Percentiles rank a stretch among this genome's conserved stretches.
Conservation (phyloP, 1,140 invertebrate genomes). For the Marisa cornuarietis region DNA sequence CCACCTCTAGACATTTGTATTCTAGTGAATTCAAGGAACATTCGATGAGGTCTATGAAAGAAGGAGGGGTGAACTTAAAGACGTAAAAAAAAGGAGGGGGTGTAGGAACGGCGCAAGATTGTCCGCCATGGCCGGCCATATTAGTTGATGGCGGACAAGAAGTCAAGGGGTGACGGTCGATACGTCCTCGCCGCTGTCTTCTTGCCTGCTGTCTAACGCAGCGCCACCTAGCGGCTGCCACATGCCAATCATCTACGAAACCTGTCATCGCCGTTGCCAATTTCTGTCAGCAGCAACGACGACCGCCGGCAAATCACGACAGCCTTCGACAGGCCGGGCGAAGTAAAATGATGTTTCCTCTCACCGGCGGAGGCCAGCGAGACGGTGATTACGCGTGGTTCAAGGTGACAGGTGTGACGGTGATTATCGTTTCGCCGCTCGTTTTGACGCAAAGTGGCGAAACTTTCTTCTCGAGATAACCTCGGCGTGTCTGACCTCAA, state of each 20-base stretch:
- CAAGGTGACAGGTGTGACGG: too few species aligned
- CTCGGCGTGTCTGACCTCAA: too few species aligned
- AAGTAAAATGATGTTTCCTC: too few species aligned
- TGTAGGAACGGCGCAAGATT: neutral
- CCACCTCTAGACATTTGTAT: too few species aligned
- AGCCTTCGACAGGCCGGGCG: too few species aligned
- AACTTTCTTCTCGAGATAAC: too few species aligned
- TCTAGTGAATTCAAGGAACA: neutral
- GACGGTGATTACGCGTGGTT: too few species aligned
- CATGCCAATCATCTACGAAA: conserved; percentile 4
- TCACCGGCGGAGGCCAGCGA: too few species aligned
- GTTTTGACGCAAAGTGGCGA: too few species aligned
- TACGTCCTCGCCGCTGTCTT: neutral
- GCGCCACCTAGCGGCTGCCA: neutral
- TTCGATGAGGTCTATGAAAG: neutral
- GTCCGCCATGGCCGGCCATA: too few species aligned
- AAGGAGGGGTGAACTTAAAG: neutral
- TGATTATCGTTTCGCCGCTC: too few species aligned
- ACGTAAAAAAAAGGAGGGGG: neutral
- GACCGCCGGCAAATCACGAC: neutral
- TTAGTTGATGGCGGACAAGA: too few species aligned
- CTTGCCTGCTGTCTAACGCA: neutral
- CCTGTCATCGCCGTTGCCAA: conserved; percentile 12
- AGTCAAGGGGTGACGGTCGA: neutral
- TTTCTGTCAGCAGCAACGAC: conserved; percentile 5